Percentiles rank a stretch among this genome's conserved stretches.
Conservation (phyloP, 1,140 invertebrate species). For the Heliconius eleuchia region DNA sequence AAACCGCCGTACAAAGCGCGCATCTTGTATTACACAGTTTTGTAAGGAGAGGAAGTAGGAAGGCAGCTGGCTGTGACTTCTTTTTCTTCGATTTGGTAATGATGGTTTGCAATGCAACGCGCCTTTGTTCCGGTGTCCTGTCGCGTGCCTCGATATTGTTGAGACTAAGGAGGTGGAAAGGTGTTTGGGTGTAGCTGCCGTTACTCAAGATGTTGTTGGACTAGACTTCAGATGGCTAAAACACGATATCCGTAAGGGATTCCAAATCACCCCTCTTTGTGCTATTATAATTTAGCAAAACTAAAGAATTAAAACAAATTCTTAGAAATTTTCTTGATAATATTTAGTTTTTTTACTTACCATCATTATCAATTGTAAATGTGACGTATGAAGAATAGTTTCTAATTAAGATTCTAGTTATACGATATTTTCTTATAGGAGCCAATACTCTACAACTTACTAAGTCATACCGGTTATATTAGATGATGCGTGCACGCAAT, state of each 20-base stretch:
- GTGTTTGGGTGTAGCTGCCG: conserved; percentile 67
- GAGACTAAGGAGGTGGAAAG: conserved; percentile 74
- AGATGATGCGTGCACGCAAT: conserved; percentile 47
- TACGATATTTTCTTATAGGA: neutral
- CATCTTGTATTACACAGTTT: conserved; percentile 77
- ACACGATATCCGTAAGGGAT: neutral
- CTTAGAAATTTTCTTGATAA: neutral
- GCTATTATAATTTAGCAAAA: neutral
- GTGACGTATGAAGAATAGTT: neutral
- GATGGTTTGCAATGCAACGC: conserved; percentile 76
- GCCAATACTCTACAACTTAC: neutral
- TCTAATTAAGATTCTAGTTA: neutral
- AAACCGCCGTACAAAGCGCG: conserved; percentile 65
- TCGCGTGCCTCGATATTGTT: conserved; percentile 74
- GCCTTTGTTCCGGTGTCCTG: conserved; percentile 70
- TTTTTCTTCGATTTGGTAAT: conserved; percentile 73
- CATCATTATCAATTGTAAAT: neutral
- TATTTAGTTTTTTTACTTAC: neutral
- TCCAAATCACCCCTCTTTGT: neutral
- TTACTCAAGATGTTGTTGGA: conserved; percentile 68
- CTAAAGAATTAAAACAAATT: neutral
- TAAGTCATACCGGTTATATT: neutral
- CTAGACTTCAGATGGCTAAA: conserved; percentile 27
- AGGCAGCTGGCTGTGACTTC: conserved; percentile 73
- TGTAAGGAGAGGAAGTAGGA: conserved; percentile 77